A percentile compares a stretch with the other conserved stretches of the same genome.
These are phyloP conservation scores for Aphelinus atriplicis DNA, from an alignment of 1,140 invertebrate genomes.

Conservation along the genomic window DNA sequence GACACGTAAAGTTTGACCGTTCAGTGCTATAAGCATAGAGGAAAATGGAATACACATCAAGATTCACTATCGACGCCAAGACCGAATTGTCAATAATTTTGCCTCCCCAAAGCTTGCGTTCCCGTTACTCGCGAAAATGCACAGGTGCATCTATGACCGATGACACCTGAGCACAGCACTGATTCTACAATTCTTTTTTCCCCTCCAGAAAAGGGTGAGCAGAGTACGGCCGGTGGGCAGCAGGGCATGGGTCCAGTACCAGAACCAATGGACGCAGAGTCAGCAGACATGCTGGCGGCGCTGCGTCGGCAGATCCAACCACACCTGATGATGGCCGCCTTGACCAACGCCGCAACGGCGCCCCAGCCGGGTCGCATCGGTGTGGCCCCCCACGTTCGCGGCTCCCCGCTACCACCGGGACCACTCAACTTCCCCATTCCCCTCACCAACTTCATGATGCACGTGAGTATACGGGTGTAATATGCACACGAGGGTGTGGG, in stretches of 20 bases:
- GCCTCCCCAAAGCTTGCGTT: too few species aligned
- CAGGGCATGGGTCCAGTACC: conserved; percentile 33
- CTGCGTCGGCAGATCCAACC: conserved; percentile 73
- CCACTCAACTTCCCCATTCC: conserved; percentile 60
- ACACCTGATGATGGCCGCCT: conserved; percentile 71
- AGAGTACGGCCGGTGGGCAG: background rate
- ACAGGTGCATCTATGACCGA: too few species aligned
- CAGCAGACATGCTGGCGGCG: conserved; percentile 73
- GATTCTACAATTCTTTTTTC: background rate
- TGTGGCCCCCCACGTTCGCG: conserved; percentile 27
- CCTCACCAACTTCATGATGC: conserved; percentile 60
- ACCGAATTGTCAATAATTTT: too few species aligned
- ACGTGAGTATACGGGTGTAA: conserved; percentile 51
- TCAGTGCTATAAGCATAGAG: too few species aligned
- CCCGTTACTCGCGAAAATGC: too few species aligned
- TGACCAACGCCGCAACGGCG: conserved; percentile 47
- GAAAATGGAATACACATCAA: too few species aligned
- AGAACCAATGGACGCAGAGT: conserved; percentile 63
- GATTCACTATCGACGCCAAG: too few species aligned
- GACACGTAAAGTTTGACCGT: too few species aligned
- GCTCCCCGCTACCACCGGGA: conserved; percentile 47
- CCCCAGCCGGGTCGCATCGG: conserved; percentile 1
- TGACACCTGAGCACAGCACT: too few species aligned
- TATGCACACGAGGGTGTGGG: too few species aligned
- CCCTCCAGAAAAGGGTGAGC: conserved; percentile 58